These are phyloP conservation scores for Lepeophtheirus nordmannii DNA, from an alignment of 2,888 invertebrate species.

Conservation along the genomic window DNA sequence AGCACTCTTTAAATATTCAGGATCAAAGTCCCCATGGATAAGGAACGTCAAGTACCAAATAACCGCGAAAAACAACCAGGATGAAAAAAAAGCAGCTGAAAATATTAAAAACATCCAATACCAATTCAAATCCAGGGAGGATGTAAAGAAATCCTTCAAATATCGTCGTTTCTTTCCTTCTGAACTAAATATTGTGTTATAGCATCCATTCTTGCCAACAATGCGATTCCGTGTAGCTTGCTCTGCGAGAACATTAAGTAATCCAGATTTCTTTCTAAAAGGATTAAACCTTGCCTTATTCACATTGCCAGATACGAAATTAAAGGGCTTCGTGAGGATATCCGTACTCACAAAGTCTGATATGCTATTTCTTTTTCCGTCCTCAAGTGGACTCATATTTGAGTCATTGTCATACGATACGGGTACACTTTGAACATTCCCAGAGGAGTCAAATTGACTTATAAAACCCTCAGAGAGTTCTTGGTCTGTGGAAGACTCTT, in stretches of 20 bases:
- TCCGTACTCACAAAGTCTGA: slow-evolving; percentile 5
- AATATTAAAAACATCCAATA: slow-evolving; percentile 83
- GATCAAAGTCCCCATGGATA: slow-evolving; percentile 74
- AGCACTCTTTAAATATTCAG: slow-evolving; percentile 40
- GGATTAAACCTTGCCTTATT: slow-evolving; percentile 14
- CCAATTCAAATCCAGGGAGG: slow-evolving; percentile 43
- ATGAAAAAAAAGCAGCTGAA: slow-evolving; percentile 71
- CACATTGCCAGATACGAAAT: slow-evolving; percentile 18
- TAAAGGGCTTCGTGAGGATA: slow-evolving; percentile 13
- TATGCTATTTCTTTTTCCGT: neutral
- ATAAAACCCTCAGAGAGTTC: slow-evolving; percentile 6
- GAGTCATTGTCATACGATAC: neutral
- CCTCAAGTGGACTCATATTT: neutral
- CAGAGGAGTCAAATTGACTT: slow-evolving; percentile 7
- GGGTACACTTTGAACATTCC: slow-evolving; percentile 12
- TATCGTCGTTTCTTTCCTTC: neutral
- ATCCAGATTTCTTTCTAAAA: slow-evolving; percentile 21
- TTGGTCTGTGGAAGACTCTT: neutral
- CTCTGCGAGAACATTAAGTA: slow-evolving; percentile 8
- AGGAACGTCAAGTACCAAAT: slow-evolving; percentile 91
- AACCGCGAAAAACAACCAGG: slow-evolving; percentile 79
- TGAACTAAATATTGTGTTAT: slow-evolving; percentile 6
- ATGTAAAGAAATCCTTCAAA: slow-evolving; percentile 18
- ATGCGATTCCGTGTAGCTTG: slow-evolving; percentile 20
- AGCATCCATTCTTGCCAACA: slow-evolving; percentile 12